Evolutionary conservation across 2,113 vertebrate genomes (phyloP), one percentile per base, ranked within the genome.

Genomic region (Bombycilla garrulus): DNA sequence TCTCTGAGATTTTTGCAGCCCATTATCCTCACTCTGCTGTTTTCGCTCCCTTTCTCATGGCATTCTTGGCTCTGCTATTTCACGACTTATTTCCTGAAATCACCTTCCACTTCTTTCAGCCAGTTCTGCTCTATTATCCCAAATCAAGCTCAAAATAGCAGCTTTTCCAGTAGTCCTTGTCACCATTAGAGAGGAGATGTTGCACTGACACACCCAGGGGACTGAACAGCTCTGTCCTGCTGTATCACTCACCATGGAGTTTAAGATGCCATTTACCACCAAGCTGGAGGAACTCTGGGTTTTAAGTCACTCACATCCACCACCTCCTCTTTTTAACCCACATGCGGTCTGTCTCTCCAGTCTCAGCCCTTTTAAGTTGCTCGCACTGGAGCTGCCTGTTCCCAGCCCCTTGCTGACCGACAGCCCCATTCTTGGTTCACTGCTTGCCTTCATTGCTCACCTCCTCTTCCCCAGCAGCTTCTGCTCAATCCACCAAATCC

Each of bases 241-340:
- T 28, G 2, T 10, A 4, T 40, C 8, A 2, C 50, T 60, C 51
- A 33, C 0, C 0, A 6, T 4, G 6, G 29, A 35, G 33, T 48
- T 86, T 15, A 72, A 53, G 74, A 15, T 72, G 33, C 50, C 20
- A 6, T 66, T 54, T 65, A 7, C 50, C 53, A 67, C 11, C 44
- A 42, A 4, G 3, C 6, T 62, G 58, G 60, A 84, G 69, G 13
- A 15, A 7, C 17, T 36, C 17, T 16, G 47, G 28, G 23, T 36
- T 64, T 62, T 40, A 44, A 20, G 24, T 6, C 66, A 6, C 47
- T 67, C 48, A 17, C 24, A 53, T 15, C 33, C 48, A 29, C 9
- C 15, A 8, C 13, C 36, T 18, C 26, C 44, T 77, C 15, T 29
- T 57, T 26, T 15, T 14, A 51, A 38, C 58, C 69, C 67, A 28